These are phyloP conservation scores for Ochropleura leucogaster DNA, from an alignment of 2,888 invertebrate species.

Conservation along the genomic window DNA sequence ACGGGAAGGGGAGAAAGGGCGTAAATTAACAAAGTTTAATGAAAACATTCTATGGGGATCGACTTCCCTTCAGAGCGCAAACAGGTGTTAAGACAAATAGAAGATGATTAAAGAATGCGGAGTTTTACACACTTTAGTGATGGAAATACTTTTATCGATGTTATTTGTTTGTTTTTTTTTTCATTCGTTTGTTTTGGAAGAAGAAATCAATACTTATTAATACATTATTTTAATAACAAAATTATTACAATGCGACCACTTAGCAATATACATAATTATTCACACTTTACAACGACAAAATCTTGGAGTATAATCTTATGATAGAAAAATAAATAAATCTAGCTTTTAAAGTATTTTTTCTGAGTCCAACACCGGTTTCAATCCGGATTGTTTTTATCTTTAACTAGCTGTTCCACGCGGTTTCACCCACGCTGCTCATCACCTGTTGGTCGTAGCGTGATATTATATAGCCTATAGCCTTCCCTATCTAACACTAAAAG, in stretches of 20 bases:
- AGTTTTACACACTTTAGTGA: slow-evolving; percentile 36
- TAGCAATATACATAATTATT: too few relatives aligned
- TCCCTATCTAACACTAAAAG: too few relatives aligned
- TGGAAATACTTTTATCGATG: slow-evolving; percentile 37
- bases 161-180: neutral
- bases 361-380: neutral
- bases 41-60: slow-evolving; percentile 77
- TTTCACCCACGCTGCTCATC: too few relatives aligned
- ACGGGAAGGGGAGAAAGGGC: slow-evolving; percentile 52
- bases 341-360: neutral
- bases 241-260: neutral
- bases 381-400: too few relatives aligned
- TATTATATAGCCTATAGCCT: too few relatives aligned
- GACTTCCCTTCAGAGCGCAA: slow-evolving; percentile 63
- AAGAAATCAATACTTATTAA: neutral
- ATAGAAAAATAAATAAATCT: too few relatives aligned
- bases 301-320: too few relatives aligned
- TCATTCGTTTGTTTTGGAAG: neutral
- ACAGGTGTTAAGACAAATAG: slow-evolving; percentile 79
- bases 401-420: too few relatives aligned
- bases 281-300: too few relatives aligned
- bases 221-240: neutral
- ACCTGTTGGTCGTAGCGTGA: too few relatives aligned
- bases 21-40: slow-evolving; percentile 87
- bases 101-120: slow-evolving; percentile 70